A percentile compares a stretch with the other conserved stretches of the same genome.
Evolutionary conservation across 2,888 invertebrate genomes (phyloP).

Genomic region (Slavum lentiscoides): DNA sequence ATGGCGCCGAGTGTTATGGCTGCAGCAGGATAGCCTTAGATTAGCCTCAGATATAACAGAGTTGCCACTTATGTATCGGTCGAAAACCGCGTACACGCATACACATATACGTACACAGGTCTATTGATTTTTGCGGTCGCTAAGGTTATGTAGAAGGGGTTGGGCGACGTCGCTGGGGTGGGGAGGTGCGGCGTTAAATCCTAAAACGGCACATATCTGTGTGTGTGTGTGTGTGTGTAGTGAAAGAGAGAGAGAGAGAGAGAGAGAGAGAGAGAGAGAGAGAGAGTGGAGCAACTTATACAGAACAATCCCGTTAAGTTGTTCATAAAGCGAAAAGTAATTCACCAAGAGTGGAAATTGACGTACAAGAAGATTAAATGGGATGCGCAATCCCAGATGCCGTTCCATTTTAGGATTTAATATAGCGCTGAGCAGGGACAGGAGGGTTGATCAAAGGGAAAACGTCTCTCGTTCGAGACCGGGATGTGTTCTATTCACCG

Average conservation of each 20-base stretch:
- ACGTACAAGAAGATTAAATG: slow-evolving; percentile 53
- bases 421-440: slow-evolving; percentile 2
- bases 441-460: slow-evolving; percentile 46
- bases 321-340: slow-evolving; percentile 53
- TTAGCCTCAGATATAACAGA: slow-evolving; percentile 22
- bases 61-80: slow-evolving; percentile 43
- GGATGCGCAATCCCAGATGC: slow-evolving; percentile 46
- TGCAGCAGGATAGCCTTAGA: not conserved
- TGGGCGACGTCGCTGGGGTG: not conserved
- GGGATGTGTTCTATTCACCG: slow-evolving; percentile 29
- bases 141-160: slow-evolving; percentile 41
- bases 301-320: slow-evolving; percentile 51
- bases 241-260: no score
- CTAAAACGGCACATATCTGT: slow-evolving; percentile 24
- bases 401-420: slow-evolving; percentile 53
- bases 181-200: slow-evolving; percentile 38
- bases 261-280: not conserved
- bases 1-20: not conserved
- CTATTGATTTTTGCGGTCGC: slow-evolving; percentile 53
- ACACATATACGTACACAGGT: not conserved
- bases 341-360: slow-evolving; percentile 52
- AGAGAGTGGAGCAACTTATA: slow-evolving; percentile 47
- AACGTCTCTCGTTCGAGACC: slow-evolving; percentile 24
- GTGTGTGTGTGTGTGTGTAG: no score
- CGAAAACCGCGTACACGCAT: slow-evolving; percentile 3